A percentile compares a stretch with the other conserved stretches of the same genome.
These are phyloP conservation scores for Hyperopisus bebe DNA, from an alignment of 2,113 vertebrate species.

Conservation along the genomic window DNA sequence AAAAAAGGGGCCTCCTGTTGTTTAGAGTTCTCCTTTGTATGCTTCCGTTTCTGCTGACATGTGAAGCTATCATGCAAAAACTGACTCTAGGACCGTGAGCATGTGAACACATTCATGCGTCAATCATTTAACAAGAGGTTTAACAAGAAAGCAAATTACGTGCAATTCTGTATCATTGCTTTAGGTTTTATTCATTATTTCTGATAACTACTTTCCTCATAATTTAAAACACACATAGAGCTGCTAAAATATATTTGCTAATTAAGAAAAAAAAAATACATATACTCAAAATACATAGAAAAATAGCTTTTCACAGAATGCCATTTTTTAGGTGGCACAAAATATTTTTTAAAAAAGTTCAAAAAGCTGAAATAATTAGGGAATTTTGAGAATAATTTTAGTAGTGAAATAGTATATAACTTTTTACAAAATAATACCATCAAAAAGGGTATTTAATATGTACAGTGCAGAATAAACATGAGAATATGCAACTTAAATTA, in stretches of 20 bases:
- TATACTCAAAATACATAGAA: slow-evolving; percentile 39
- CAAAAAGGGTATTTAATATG: neutral
- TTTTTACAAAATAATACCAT: slow-evolving; percentile 21
- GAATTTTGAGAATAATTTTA: slow-evolving; percentile 15
- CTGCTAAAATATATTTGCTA: slow-evolving; percentile 24
- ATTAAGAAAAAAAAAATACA: slow-evolving; percentile 19
- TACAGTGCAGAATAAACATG: slow-evolving; percentile 17
- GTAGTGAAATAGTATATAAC: slow-evolving; percentile 17
- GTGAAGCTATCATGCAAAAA: neutral
- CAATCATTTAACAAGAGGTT: neutral
- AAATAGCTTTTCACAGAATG: slow-evolving; percentile 47
- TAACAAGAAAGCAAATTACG: slow-evolving; percentile 30
- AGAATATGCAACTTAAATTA: slow-evolving; percentile 15
- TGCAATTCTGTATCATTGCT: slow-evolving; percentile 50
- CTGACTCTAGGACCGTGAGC: neutral
- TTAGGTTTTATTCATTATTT: slow-evolving; percentile 57
- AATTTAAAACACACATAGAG: slow-evolving; percentile 57
- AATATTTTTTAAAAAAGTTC: slow-evolving; percentile 4
- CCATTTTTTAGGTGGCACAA: neutral
- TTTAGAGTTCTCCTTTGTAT: neutral
- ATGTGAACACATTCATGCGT: neutral
- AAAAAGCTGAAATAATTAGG: slow-evolving; percentile 13
- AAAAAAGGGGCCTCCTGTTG: neutral
- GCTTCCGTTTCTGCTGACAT: neutral
- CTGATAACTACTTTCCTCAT: slow-evolving; percentile 56